Evolutionary conservation across 2,797 vertebrate species (phyloP), one percentile per base, ranked within the genome.

Genomic region (Lophius americanus): DNA sequence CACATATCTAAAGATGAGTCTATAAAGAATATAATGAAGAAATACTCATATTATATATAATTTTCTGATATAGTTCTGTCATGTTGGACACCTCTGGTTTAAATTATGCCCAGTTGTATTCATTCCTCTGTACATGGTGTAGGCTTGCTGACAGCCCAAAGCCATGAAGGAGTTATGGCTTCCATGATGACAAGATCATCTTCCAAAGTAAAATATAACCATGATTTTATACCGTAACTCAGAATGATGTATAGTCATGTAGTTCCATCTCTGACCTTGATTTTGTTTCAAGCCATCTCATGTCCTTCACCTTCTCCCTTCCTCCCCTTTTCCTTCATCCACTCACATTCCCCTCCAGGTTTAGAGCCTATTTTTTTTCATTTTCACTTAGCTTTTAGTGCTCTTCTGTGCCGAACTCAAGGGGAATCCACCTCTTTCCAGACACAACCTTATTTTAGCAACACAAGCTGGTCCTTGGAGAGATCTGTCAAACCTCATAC

Each of bases 371-470:
- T 81, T 87, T 81, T 84, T 83, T 85, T 79, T 82, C 78, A 70
- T 83, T 74, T 89, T 80, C 86, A 91, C 85, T 92, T 90, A 91
- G 88, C 87, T 91, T 90, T 91, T 91, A 91, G 88, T 91, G 88
- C 88, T 92, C 87, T 86, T 88, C 79, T 81, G 75, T 77, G 79
- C 76, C 83, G 79, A 89, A 87, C 86, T 88, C 90, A 82, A 84
- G 89, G 89, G 90, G 84, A 90, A 89, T 87, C 86, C 88, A 83
- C 70, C 86, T 89, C 88, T 89, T 89, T 89, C 85, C 81, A 90
- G 88, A 90, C 85, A 81, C 83, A 14, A 78, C 81, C 89, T 89
- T 92, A 89, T 92, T 92, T 92, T 91, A 92, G 91, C 86, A 89
- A 83, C 88, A 90, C 82, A 78, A 79, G 85, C 80, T 60, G 84